Conservation (phyloP, 2,797 vertebrate species). For the Cryptoprocta ferox region DNA sequence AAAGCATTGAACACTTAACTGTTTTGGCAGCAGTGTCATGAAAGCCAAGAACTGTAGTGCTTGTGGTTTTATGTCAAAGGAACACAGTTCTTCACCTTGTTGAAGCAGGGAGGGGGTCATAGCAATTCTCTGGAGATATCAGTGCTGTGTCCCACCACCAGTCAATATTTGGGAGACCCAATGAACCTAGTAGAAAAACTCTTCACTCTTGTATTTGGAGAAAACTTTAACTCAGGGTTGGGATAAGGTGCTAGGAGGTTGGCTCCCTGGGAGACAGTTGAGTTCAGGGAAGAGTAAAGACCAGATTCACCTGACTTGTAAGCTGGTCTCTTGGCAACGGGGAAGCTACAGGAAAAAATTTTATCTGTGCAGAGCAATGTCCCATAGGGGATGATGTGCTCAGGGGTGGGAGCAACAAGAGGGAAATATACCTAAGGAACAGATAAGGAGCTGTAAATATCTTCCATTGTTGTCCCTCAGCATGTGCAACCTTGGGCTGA, state of each 20-base stretch:
- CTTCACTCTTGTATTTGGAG: neutral
- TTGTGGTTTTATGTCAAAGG: neutral
- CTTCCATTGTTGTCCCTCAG: neutral
- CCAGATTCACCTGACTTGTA: neutral
- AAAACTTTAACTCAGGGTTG: neutral
- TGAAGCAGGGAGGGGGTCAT: neutral
- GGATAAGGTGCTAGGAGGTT: neutral
- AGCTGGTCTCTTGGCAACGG: neutral
- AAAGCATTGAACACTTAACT: neutral
- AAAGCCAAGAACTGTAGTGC: neutral
- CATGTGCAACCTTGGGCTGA: neutral
- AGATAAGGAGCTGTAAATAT: neutral
- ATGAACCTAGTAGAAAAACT: neutral
- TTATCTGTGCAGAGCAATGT: neutral
- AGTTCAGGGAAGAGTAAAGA: neutral
- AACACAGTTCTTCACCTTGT: neutral
- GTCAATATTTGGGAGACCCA: neutral
- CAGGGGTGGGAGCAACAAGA: neutral
- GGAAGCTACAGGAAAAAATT: neutral
- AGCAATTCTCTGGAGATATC: neutral
- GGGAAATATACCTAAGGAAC: neutral
- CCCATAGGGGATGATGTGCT: neutral
- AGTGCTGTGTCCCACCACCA: neutral
- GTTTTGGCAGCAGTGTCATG: neutral
- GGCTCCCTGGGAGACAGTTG: neutral